Conservation (phyloP, 64 coral and sea anemone genomes). For the Orbicella faveolata region DNA sequence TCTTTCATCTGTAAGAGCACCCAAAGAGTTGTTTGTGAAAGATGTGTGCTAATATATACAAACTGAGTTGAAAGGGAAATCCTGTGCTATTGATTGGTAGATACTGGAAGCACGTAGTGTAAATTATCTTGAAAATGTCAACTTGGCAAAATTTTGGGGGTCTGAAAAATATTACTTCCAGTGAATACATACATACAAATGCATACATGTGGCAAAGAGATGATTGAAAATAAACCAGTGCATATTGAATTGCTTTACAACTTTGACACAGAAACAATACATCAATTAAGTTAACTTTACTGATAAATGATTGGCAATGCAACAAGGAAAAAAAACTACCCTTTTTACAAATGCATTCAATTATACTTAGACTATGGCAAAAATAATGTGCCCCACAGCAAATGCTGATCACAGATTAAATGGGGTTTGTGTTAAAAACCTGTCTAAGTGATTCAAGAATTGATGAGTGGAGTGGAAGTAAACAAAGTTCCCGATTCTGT, state of each 20-base stretch:
- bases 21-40: not conserved
- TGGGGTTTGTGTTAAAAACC: too few species aligned
- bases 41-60: too few species aligned
- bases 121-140: not conserved
- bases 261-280: not conserved
- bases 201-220: not conserved
- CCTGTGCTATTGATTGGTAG: not conserved
- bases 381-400: not conserved
- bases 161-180: not conserved
- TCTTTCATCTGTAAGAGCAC: not conserved
- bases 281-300: not conserved
- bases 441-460: constrained; percentile 1
- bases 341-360: not conserved
- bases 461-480: not conserved
- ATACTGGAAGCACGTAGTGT: not conserved
- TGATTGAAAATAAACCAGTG: not conserved
- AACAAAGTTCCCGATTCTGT: not conserved
- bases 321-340: not conserved
- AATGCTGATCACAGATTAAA: not conserved
- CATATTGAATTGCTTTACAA: not conserved
- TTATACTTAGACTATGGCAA: not conserved
- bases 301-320: not conserved
- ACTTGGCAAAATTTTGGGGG: not conserved
- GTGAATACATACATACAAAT: not conserved
- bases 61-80: not conserved